These are phyloP conservation scores for Anolis apletophallus DNA, from an alignment of 2,797 vertebrate genomes.

Conservation along the genomic window DNA sequence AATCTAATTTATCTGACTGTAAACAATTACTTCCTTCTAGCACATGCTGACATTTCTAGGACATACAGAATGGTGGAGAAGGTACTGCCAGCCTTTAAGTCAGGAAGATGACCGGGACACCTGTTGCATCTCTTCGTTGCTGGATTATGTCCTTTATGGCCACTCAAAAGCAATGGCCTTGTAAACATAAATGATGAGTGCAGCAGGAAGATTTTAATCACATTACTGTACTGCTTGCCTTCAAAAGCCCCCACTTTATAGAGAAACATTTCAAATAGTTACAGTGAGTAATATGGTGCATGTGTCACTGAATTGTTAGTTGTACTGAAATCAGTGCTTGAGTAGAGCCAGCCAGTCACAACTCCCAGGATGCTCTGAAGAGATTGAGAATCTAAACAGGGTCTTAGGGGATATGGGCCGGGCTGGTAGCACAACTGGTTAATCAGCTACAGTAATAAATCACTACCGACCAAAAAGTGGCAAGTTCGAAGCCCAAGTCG, in stretches of 20 bases:
- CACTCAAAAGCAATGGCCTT: slow-evolving; percentile 5
- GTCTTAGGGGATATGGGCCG: too few relatives aligned
- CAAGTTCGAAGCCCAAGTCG: too few relatives aligned
- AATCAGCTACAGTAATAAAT: too few relatives aligned
- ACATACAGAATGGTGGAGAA: slow-evolving; percentile 26
- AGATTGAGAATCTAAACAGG: too few relatives aligned
- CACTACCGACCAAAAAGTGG: too few relatives aligned
- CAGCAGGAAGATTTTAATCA: not conserved
- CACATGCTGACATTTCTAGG: slow-evolving; percentile 39
- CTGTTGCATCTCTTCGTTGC: slow-evolving; percentile 4
- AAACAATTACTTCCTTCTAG: slow-evolving; percentile 12
- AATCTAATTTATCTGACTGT: slow-evolving; percentile 17
- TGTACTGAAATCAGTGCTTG: not conserved
- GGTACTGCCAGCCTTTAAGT: slow-evolving; percentile 11
- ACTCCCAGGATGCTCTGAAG: too few relatives aligned
- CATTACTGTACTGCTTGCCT: not conserved
- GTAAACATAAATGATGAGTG: slow-evolving; percentile 20
- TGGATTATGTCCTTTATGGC: slow-evolving; percentile 15
- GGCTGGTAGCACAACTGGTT: too few relatives aligned
- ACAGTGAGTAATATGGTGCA: not conserved
- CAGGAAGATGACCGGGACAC: slow-evolving; percentile 4
- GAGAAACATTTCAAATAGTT: not conserved
- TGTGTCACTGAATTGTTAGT: not conserved
- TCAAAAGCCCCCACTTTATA: not conserved
- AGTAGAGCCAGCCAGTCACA: too few relatives aligned